Evolutionary conservation across 2,797 vertebrate genomes (phyloP), one percentile per base, ranked within the genome.

Genomic region (Enteromius afrohamiltoni): DNA sequence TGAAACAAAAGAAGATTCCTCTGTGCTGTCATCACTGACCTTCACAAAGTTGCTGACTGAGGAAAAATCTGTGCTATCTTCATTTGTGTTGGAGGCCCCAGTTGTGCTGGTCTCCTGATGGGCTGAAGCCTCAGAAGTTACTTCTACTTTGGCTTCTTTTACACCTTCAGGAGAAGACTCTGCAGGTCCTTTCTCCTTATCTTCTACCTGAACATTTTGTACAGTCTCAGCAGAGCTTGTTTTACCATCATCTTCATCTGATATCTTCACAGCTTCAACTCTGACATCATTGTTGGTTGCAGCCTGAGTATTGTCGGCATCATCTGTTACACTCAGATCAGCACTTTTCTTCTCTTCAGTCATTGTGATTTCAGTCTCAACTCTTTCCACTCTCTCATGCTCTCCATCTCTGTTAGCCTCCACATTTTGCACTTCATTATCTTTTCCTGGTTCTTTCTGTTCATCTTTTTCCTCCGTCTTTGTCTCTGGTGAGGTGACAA

Each of bases 41-140:
- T 80, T 81, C 64, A 65, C 80, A 69, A 85, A 84, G 71, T 92
- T 92, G 11, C 90, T 89, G 49, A 89, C 82, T 17, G 90, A 88
- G 0, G 91, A 90, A 67, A 88, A 17, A 0, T 94, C 91, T 2
- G 83, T 89, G 21, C 81, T 70, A 77, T 91, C 89, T n/a, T 94
- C 87, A 19, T 92, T 91, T 67, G 89, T 79, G 71, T 86, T 70
- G 0, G 91, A 87, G 4, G 89, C 91, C 51, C 89, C 93, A n/a
- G 85, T 82, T 37, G 17, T 60, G 0, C 86, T 82, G 73, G 79
- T 86, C 49, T 96, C 93, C 81, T 90, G 10, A 31, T 83, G 47
- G 79, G 88, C 90, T 6, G 86, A 87, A 8, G 86, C 75, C 84
- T 92, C 90, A 0, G 84, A 77, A 58, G 89, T 90, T 68, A 79